Evolutionary conservation across 92 coral and sea anemone species (phyloP).

Genomic region (Actinostola sp.): DNA sequence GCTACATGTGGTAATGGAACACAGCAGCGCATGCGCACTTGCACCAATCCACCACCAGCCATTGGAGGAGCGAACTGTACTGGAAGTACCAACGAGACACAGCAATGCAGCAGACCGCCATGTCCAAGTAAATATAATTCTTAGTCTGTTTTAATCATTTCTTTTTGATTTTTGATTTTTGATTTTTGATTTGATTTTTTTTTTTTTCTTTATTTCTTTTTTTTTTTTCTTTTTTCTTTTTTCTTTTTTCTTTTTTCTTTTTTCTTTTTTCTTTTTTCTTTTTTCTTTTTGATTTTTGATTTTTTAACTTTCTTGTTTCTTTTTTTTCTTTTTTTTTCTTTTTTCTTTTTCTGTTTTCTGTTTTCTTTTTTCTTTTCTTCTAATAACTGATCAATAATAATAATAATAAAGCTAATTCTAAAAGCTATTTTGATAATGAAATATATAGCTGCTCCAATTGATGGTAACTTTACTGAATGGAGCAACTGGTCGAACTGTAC

Average conservation of each 20-base stretch:
- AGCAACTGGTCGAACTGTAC: slow-evolving; percentile 44
- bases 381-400: too few relatives aligned
- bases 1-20: slow-evolving; percentile 28
- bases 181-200: too few relatives aligned
- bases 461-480: slow-evolving; percentile 60
- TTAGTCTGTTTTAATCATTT: too few relatives aligned
- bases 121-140: slow-evolving; percentile 74
- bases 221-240: not conserved
- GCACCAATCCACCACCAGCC: slow-evolving; percentile 36
- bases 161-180: not conserved
- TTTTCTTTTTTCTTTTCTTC: too few relatives aligned
- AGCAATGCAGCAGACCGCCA: slow-evolving; percentile 63
- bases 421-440: too few relatives aligned
- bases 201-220: too few relatives aligned
- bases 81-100: slow-evolving; percentile 14
- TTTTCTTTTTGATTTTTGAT: not conserved
- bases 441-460: too few relatives aligned
- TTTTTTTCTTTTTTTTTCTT: not conserved
- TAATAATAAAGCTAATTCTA: too few relatives aligned
- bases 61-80: slow-evolving; percentile 33
- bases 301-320: not conserved
- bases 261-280: too few relatives aligned
- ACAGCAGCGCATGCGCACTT: slow-evolving; percentile 37
- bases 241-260: not conserved
- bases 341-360: too few relatives aligned